A percentile compares a stretch with the other conserved stretches of the same genome.
These are phyloP conservation scores for Camelus dromedarius DNA, from an alignment of 2,113 vertebrate genomes.

Conservation along the genomic window DNA sequence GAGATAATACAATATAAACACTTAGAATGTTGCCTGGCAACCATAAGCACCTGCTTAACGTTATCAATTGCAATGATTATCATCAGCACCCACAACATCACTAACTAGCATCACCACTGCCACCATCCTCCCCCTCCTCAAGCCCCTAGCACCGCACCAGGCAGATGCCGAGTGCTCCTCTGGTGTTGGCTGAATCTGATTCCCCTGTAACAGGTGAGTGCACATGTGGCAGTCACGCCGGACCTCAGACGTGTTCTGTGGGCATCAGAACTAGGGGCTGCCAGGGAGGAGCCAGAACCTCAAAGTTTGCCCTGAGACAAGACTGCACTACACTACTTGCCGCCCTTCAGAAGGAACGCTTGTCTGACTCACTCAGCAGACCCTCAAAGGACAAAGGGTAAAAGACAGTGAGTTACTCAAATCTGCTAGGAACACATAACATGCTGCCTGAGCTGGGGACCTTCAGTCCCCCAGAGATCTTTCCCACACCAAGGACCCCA, in stretches of 20 bases:
- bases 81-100: too few species aligned
- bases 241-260: background rate
- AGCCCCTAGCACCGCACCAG: background rate
- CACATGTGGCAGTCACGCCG: rapidly evolving
- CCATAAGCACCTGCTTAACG: background rate
- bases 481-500: background rate
- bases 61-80: background rate
- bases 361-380: background rate
- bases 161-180: background rate
- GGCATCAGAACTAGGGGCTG: rapidly evolving
- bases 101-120: too few species aligned
- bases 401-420: background rate
- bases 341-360: background rate
- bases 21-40: background rate
- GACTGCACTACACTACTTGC: background rate
- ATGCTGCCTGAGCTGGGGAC: too few species aligned
- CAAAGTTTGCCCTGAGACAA: background rate
- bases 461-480: too few species aligned
- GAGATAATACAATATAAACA: rapidly evolving
- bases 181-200: background rate
- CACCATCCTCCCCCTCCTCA: background rate
- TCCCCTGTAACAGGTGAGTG: background rate
- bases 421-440: background rate
- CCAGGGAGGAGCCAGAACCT: background rate
- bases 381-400: background rate